These are phyloP conservation scores for Oncorhynchus nerka DNA, from an alignment of 2,113 vertebrate genomes.

Conservation along the genomic window DNA sequence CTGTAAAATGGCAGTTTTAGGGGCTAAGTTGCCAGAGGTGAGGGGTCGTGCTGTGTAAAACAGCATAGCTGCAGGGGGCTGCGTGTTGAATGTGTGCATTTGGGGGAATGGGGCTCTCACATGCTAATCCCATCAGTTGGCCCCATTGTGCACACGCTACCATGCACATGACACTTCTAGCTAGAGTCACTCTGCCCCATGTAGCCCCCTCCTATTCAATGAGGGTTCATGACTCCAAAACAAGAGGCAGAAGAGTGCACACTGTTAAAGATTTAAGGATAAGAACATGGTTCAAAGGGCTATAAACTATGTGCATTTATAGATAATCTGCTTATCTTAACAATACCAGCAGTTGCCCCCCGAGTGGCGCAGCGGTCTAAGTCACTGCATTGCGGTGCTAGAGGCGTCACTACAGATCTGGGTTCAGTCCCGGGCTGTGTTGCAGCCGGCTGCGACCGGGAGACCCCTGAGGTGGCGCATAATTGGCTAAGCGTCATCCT, in stretches of 20 bases:
- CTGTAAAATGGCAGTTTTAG: not conserved
- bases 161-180: not conserved
- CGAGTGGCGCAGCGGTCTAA: too few species aligned
- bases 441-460: too few species aligned
- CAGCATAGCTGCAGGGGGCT: not conserved
- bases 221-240: not conserved
- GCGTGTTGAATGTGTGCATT: not conserved
- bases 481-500: too few species aligned
- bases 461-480: too few species aligned
- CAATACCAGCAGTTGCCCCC: not conserved
- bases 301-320: not conserved
- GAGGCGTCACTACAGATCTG: too few species aligned
- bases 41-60: not conserved
- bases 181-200: too few species aligned
- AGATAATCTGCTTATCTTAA: not conserved
- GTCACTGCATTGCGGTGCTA: too few species aligned
- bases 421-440: too few species aligned
- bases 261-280: not conserved
- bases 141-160: not conserved
- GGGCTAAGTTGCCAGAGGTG: not conserved
- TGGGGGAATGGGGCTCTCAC: not conserved
- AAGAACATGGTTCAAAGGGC: not conserved
- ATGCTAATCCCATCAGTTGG: conserved; percentile 1
- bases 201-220: too few species aligned
- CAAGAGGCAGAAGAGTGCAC: not conserved